Base-by-base conservation (phyloP, 2,888 invertebrate species). In the Cephonodes hylas region DNA sequence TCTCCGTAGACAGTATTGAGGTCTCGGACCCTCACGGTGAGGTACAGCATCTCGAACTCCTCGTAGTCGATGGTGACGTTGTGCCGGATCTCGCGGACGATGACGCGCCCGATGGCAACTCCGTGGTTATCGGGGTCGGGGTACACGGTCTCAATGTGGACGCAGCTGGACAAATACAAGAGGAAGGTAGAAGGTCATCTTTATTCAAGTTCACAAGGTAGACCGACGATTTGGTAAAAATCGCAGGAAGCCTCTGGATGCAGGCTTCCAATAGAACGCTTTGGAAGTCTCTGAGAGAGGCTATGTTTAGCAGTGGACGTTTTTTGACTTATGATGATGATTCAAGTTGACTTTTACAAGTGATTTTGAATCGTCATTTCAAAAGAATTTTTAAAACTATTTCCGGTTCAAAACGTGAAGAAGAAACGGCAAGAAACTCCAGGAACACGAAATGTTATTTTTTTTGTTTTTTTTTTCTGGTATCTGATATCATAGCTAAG, bases 1-100 rank as follows among this genome's bases (percentile, higher is more conserved):
- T 83, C 81, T 58, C 93, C 93, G n/a, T 88, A 73, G 53, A 80
- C 80, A 0, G 94, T 94, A 56, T 91, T 87, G 0, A 70, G 69
- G 68, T 95, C 95, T 0, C 80, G 83, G 1, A 94, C 93, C 34
- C 86, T 77, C 42, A 95, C 81, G 0, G 84, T 85, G 48, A 95
- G 84, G 76, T 93, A 93, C 22, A 95, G 81, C 15, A 93, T 88
- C 68, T 95, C 94, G 67, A 94, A 94, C 77, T 86, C 85, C 75
- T 95, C 94, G 73, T 89, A 95, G 81, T 95, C 94, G 31, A 94
- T 91, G 63, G 93, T 93, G 42, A 91, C 83, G 31, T 75, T 78
- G 2, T 72, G 42, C 5, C 86, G 66, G 63, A 93, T 86, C 74
- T 91, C 86, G 25, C 75, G 79, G 2, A 89, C 93, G 0, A 83